Evolutionary conservation across 2,888 invertebrate genomes (phyloP).

Genomic region (Lacanobia wlatinum): DNA sequence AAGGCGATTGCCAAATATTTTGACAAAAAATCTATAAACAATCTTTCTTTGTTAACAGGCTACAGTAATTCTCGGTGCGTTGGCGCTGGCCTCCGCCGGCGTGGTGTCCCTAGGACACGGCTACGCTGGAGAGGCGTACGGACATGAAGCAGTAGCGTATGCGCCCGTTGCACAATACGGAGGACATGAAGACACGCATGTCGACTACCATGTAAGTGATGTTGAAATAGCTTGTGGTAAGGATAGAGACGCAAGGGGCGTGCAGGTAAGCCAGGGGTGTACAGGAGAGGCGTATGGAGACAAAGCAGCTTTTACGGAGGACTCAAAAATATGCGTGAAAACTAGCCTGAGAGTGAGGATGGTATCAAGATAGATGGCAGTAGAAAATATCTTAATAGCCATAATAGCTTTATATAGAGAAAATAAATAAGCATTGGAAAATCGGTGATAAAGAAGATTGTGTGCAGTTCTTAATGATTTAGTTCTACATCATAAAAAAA

Average conservation of each 20-base stretch:
- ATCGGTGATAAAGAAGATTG: not conserved
- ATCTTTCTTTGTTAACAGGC: conserved; percentile 70
- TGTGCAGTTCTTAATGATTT: not conserved
- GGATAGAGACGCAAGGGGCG: not conserved
- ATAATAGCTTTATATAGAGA: not conserved
- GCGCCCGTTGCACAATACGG: conserved; percentile 83
- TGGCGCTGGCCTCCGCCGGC: conserved; percentile 85
- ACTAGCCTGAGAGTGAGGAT: not conserved
- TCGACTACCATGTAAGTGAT: conserved; percentile 86
- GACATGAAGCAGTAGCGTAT: conserved; percentile 83
- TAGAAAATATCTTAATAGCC: not conserved
- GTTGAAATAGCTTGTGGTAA: not conserved
- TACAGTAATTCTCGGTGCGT: conserved; percentile 84
- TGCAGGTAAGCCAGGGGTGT: too few relatives aligned
- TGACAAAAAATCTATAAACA: not conserved
- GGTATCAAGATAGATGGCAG: not conserved
- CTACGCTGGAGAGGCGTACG: conserved; percentile 83
- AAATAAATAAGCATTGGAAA: not conserved
- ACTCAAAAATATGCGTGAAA: not conserved
- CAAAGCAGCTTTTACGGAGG: too few relatives aligned
- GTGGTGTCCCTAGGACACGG: conserved; percentile 81
- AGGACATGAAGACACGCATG: conserved; percentile 85
- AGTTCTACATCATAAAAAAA: not conserved
- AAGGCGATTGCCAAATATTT: too few relatives aligned
- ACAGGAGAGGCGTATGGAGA: not conserved